Evolutionary conservation across 2,797 vertebrate genomes (phyloP).

Genomic region (Ciconia nigra): DNA sequence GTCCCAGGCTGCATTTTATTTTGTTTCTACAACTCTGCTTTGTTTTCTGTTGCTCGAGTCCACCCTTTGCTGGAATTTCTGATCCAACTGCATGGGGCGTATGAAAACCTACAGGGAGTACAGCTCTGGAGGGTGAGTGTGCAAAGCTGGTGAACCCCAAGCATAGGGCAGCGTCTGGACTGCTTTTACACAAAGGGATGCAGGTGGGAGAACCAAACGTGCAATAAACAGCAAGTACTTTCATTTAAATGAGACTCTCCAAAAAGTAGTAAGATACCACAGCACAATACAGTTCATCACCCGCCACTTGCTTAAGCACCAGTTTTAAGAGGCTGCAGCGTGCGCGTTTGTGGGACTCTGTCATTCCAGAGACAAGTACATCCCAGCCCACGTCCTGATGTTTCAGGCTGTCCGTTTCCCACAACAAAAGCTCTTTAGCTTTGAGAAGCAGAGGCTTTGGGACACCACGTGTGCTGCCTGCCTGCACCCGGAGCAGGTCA

Average conservation of each 20-base stretch:
- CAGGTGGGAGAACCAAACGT: rapidly evolving
- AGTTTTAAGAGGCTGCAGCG: background rate
- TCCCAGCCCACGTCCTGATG: rapidly evolving
- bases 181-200: background rate
- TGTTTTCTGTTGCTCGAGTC: background rate
- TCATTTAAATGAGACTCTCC: background rate
- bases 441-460: background rate
- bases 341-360: rapidly evolving
- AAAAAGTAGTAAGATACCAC: background rate
- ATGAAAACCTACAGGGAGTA: rapidly evolving
- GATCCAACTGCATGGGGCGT: rapidly evolving
- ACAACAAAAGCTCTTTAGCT: rapidly evolving
- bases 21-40: background rate
- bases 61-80: background rate
- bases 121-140: background rate
- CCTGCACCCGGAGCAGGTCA: background rate
- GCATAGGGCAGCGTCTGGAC: background rate
- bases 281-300: rapidly evolving
- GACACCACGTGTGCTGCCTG: rapidly evolving
- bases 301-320: rapidly evolving
- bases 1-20: background rate
- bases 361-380: rapidly evolving
- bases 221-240: background rate
- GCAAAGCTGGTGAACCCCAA: background rate
- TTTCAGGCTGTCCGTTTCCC: rapidly evolving